These are phyloP conservation scores for Lophochroa leadbeateri DNA, from an alignment of 2,113 vertebrate species.

Conservation along the genomic window DNA sequence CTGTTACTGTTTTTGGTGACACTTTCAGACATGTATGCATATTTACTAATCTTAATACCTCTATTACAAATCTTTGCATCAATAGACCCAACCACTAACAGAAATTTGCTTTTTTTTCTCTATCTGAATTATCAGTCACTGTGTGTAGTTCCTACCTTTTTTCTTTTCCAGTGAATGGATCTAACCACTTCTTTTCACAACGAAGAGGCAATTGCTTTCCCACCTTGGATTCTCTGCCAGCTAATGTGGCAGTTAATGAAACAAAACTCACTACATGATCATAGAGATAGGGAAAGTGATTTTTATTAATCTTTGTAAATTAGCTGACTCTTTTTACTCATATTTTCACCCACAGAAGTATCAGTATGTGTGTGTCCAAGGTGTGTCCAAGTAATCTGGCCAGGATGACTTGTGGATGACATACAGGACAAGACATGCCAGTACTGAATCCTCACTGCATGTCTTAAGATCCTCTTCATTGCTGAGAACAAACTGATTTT, in stretches of 20 bases:
- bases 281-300: not conserved
- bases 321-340: not conserved
- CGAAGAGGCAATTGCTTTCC: not conserved
- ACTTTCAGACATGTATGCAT: not conserved
- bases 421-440: not conserved
- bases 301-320: not conserved
- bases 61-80: not conserved
- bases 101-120: not conserved
- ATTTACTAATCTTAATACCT: not conserved
- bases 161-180: not conserved
- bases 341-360: not conserved
- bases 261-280: not conserved
- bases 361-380: not conserved
- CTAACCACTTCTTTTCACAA: not conserved
- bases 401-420: not conserved
- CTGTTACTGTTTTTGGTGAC: not conserved
- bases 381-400: not conserved
- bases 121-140: not conserved
- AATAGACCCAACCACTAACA: accelerated
- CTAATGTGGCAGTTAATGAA: not conserved
- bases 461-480: not conserved
- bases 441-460: not conserved
- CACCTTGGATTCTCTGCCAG: not conserved
- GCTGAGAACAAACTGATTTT: not conserved
- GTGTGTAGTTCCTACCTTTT: not conserved